Percentiles rank a stretch among this genome's conserved stretches.
phyloP scores from a whole-genome alignment of 2,888 invertebrate species.

The Cancer borealis region DNA sequence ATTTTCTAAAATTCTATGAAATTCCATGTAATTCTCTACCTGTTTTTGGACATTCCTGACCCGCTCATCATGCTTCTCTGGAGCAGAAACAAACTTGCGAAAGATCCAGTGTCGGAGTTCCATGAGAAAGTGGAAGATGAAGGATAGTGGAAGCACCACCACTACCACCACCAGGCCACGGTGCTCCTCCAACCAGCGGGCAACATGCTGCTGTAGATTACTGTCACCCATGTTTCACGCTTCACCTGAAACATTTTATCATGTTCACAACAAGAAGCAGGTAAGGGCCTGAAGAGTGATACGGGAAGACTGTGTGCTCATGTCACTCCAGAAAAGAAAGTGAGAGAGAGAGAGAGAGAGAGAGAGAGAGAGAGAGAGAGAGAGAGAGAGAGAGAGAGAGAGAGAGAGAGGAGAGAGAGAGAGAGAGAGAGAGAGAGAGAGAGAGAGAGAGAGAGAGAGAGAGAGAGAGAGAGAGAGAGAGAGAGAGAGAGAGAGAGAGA shows the following conservation, averaged over 20 bases:
- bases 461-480: background rate
- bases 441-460: background rate
- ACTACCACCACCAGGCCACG: constrained; percentile 84
- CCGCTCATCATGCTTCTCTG: constrained; percentile 79
- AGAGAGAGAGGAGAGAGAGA: background rate
- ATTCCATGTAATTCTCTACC: constrained; percentile 58
- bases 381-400: background rate
- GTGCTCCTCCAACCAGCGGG: constrained; percentile 84
- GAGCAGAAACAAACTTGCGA: constrained; percentile 79
- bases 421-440: background rate
- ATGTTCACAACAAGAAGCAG: background rate
- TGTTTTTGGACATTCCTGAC: constrained; percentile 79
- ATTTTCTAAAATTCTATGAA: too few species aligned
- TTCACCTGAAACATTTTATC: background rate
- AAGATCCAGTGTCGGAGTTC: constrained; percentile 79
- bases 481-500: background rate
- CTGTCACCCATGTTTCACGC: background rate
- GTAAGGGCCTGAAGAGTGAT: background rate
- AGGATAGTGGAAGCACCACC: constrained; percentile 86
- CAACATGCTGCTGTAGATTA: constrained; percentile 75
- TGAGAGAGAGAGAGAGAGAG: constrained; percentile 35
- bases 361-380: constrained; percentile 47
- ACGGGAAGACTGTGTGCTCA: background rate
- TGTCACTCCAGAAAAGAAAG: background rate
- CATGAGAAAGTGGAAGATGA: constrained; percentile 83